Conservation (phyloP, 2,888 invertebrate species). For the Bhutanitis thaidina region DNA sequence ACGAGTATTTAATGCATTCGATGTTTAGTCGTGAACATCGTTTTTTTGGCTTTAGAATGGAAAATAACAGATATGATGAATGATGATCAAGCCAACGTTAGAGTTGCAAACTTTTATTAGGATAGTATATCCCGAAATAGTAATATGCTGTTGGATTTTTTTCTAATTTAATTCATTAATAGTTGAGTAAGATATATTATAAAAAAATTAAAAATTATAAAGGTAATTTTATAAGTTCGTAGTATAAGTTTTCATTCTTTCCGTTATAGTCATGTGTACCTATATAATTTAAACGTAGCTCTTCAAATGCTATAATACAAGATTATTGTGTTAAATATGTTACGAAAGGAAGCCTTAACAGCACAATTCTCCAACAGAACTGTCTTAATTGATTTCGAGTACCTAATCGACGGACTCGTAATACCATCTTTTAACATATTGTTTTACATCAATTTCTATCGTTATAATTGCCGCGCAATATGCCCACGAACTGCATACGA, state of each 20-base stretch:
- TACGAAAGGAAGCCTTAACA: neutral
- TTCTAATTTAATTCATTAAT: too few relatives aligned
- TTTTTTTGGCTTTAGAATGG: slow-evolving; percentile 34
- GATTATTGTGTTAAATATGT: too few relatives aligned
- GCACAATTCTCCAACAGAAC: slow-evolving; percentile 40
- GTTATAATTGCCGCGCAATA: slow-evolving; percentile 49
- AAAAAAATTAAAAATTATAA: too few relatives aligned
- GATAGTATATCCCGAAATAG: too few relatives aligned
- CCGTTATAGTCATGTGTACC: too few relatives aligned
- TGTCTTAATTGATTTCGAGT: slow-evolving; percentile 66
- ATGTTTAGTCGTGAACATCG: slow-evolving; percentile 64
- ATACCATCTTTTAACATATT: slow-evolving; percentile 57
- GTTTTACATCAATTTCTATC: slow-evolving; percentile 56
- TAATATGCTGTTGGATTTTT: too few relatives aligned
- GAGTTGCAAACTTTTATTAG: neutral
- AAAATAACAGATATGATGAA: neutral
- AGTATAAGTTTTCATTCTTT: too few relatives aligned
- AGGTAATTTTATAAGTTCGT: too few relatives aligned
- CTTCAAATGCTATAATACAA: too few relatives aligned
- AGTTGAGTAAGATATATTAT: too few relatives aligned
- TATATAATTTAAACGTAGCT: too few relatives aligned
- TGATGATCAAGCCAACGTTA: neutral
- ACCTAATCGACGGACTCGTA: slow-evolving; percentile 57
- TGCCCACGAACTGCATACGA: slow-evolving; percentile 41
- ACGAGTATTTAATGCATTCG: slow-evolving; percentile 59